phyloP scores from a whole-genome alignment of 2,888 invertebrate species.

The Lampropteryx suffumata region DNA sequence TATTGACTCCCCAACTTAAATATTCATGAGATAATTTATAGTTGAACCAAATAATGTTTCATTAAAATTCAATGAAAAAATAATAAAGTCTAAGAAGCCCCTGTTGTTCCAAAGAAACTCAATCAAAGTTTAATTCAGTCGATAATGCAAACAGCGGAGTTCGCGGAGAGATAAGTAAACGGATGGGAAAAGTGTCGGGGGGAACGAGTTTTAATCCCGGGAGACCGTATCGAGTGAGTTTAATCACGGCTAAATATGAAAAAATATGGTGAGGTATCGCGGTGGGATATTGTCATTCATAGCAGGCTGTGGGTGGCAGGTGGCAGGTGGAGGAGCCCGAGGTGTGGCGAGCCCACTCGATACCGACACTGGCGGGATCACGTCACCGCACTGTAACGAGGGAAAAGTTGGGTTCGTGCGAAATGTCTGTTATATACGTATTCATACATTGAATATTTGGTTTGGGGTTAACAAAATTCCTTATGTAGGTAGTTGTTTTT shows the following conservation, averaged over 20 bases:
- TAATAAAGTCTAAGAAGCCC: constrained; percentile 38
- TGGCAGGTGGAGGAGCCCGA: constrained; percentile 26
- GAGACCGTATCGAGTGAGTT: constrained; percentile 65
- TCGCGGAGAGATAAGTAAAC: constrained; percentile 68
- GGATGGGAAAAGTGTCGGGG: constrained; percentile 67
- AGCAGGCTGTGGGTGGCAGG: constrained; percentile 50
- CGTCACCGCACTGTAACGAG: constrained; percentile 59
- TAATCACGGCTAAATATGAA: constrained; percentile 80
- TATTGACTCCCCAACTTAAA: constrained; percentile 20
- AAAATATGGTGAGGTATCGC: constrained; percentile 73
- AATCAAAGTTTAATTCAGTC: constrained; percentile 74
- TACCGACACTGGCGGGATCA: constrained; percentile 63
- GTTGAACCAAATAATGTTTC: constrained; percentile 25
- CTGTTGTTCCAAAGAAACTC: constrained; percentile 60
- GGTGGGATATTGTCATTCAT: constrained; percentile 80
- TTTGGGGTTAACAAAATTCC: constrained; percentile 32
- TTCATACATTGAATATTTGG: constrained; percentile 36
- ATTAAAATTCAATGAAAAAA: constrained; percentile 34
- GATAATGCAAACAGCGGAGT: constrained; percentile 74
- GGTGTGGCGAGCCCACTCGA: constrained; percentile 51
- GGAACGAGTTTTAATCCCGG: constrained; percentile 68
- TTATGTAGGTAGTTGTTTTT: constrained; percentile 23
- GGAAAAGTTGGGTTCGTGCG: constrained; percentile 51
- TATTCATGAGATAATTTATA: constrained; percentile 29
- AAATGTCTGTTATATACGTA: constrained; percentile 43